Base-by-base conservation (phyloP, 2,113 vertebrate species). In the Alexandromys fortis region DNA sequence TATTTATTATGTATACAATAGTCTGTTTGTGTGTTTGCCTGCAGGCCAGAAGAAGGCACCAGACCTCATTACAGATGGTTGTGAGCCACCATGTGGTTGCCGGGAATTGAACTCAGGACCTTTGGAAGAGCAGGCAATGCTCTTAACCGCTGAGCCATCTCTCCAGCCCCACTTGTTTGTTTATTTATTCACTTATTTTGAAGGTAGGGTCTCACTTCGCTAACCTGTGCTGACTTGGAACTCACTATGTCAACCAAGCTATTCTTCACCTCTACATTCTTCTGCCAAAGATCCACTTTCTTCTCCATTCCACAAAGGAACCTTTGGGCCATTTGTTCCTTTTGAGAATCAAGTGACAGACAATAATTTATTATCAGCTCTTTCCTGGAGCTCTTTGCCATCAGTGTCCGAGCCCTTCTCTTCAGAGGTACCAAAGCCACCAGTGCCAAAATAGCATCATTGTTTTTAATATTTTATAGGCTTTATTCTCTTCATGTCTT, bases 401-500 rank as follows among this genome's bases (percentile, higher is more conserved):
- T 45, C 33, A 92, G 58, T 58, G 19, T 90, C 61, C 63, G 91
- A 24, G 33, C 68, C 83, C 45, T 75, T n/a, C 13, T 65, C 73
- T 77, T 91, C 26, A 91, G 79, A 94, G 19, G 35, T 7, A 94
- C 75, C 35, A 94, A 35, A 38, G 14, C 6, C 55, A 42, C 70
- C 93, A 78, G 63, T 65, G 72, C 67, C 93, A 92, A 92, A 94
- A 89, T 24, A 28, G 4, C 30, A 22, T 70, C 38, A 70, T 17
- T 87, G 33, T 58, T 19, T 58, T 68, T 26, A 47, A 70, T 49
- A 49, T n/a, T 49, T 11, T 81, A 30, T 79, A 49, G 55, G 24
- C 73, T 49, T 63, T 86, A 86, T 35, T 91, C 68, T 52, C 30
- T 81, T 82, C 76, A 78, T 72, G 38, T 89, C 68, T 94, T 95